Percentiles rank a stretch among this genome's conserved stretches.
phyloP scores from a whole-genome alignment of 1,140 invertebrate genomes.

The Apis laboriosa region DNA sequence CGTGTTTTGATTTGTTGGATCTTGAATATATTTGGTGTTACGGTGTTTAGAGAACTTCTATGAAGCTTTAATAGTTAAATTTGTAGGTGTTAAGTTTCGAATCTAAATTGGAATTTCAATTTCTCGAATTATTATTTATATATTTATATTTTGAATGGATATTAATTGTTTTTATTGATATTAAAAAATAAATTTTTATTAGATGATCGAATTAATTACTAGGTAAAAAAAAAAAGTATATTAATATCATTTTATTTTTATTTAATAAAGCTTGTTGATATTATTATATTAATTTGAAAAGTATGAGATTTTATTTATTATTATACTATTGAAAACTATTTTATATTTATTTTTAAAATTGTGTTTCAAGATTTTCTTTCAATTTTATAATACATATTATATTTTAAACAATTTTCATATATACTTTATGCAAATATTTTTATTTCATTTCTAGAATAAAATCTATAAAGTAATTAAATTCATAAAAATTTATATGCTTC shows the following conservation, averaged over 20 bases:
- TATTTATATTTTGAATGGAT: not conserved
- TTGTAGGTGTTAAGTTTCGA: not conserved
- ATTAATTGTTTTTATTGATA: no score
- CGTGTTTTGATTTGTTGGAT: slow-evolving; percentile 9
- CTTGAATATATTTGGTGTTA: slow-evolving; percentile 7
- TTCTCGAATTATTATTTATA: not conserved
- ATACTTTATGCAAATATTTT: not conserved
- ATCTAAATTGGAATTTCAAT: slow-evolving; percentile 4
- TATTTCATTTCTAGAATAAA: not conserved
- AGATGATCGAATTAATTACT: no score
- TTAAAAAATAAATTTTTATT: no score
- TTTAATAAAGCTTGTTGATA: no score
- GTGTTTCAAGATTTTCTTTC: not conserved
- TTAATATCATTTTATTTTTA: no score
- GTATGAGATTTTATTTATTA: no score
- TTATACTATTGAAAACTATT: no score
- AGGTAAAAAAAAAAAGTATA: no score
- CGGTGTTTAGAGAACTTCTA: not conserved
- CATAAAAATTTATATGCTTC: not conserved
- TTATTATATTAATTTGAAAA: no score
- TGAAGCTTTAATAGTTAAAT: not conserved
- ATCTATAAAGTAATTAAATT: not conserved
- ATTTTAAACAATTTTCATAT: not conserved
- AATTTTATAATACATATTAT: not conserved
- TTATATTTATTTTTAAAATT: not conserved